phyloP scores from a whole-genome alignment of 2,797 vertebrate species.

The Mormyrops boulengeri region DNA sequence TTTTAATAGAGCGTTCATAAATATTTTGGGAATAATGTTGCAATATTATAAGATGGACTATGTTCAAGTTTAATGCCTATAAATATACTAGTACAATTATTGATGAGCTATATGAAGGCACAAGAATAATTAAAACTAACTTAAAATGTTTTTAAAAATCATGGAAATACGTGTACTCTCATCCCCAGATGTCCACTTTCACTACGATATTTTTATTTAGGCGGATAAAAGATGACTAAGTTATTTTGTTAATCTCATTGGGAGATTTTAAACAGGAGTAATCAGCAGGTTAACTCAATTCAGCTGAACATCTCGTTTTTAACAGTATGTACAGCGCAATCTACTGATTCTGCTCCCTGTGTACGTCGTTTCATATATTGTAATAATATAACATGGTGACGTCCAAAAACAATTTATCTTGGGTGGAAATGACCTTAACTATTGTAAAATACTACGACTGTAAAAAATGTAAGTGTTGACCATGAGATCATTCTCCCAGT shows the following conservation, averaged over 20 bases:
- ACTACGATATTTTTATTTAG: not conserved
- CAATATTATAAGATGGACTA: not conserved
- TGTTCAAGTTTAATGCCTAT: not conserved
- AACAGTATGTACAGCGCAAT: not conserved
- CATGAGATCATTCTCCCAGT: not conserved
- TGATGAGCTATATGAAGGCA: not conserved
- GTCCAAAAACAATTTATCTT: not conserved
- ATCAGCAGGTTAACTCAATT: not conserved
- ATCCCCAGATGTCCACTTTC: not conserved
- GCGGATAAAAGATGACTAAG: not conserved
- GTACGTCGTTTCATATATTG: not conserved
- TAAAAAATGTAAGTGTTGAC: not conserved
- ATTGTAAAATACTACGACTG: not conserved
- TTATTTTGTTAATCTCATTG: not conserved
- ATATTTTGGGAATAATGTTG: not conserved
- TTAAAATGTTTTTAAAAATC: not conserved
- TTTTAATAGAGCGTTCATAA: not conserved
- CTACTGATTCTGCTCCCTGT: not conserved
- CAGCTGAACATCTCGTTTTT: not conserved
- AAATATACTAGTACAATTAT: not conserved
- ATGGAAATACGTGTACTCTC: not conserved
- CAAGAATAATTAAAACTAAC: not conserved
- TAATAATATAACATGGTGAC: not conserved
- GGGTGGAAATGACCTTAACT: not conserved
- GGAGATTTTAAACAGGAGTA: not conserved